Evolutionary conservation across 1,140 invertebrate genomes (phyloP).

Genomic region (Matsumurasca onukii): DNA sequence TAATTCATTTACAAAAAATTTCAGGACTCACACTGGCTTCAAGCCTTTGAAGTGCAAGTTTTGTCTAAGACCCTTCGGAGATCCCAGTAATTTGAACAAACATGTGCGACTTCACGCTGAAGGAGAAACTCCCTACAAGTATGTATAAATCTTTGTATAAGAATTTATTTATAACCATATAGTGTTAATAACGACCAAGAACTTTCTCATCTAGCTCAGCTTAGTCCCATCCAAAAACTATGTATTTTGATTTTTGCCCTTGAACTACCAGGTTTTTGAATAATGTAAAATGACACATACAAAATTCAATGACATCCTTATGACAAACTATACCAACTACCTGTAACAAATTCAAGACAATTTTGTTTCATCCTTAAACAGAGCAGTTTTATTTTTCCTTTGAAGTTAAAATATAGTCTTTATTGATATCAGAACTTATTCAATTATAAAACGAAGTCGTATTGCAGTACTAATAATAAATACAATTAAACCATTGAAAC

Average conservation of each 20-base stretch:
- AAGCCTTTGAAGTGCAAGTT: conserved; percentile 86
- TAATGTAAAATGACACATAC: not conserved
- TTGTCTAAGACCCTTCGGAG: conserved; percentile 83
- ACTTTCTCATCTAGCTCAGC: not conserved
- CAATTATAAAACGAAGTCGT: not conserved
- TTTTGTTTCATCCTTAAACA: too few species aligned
- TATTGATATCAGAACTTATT: not conserved
- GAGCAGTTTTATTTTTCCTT: too few species aligned
- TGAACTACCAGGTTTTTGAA: not conserved
- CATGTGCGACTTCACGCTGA: conserved; percentile 83
- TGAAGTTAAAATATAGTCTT: too few species aligned
- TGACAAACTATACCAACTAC: not conserved
- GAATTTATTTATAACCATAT: not conserved
- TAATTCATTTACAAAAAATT: too few species aligned
- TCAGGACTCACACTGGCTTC: conserved; percentile 72
- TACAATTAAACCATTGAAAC: too few species aligned
- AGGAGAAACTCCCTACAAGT: conserved; percentile 67
- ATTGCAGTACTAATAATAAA: not conserved
- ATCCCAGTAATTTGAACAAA: conserved; percentile 94
- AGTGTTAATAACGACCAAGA: not conserved
- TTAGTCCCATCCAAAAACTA: not conserved
- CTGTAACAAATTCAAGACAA: too few species aligned
- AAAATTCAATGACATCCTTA: not conserved
- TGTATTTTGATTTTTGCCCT: not conserved
- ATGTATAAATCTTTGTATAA: conserved; percentile 39